These are phyloP conservation scores for Heliconius erato DNA, from an alignment of 2,888 invertebrate species.

Conservation along the genomic window DNA sequence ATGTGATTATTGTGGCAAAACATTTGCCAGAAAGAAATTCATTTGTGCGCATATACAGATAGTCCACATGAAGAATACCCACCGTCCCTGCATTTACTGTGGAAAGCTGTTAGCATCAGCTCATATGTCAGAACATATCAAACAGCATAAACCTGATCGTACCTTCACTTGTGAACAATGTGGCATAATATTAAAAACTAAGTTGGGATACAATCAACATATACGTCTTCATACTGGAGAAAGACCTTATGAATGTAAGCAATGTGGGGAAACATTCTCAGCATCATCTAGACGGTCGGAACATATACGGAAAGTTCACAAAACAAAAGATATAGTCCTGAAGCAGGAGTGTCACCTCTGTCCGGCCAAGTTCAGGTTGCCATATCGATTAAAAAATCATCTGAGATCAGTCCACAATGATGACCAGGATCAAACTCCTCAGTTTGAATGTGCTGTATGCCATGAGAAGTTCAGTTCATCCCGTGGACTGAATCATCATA, in stretches of 20 bases:
- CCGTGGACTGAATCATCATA: conserved; percentile 69
- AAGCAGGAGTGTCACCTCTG: conserved; percentile 70
- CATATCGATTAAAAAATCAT: conserved; percentile 69
- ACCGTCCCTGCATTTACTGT: conserved; percentile 72
- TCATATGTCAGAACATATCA: conserved; percentile 74
- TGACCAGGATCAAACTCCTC: conserved; percentile 49
- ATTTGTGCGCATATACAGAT: conserved; percentile 77
- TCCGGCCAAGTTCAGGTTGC: conserved; percentile 70
- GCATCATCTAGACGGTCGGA: conserved; percentile 76
- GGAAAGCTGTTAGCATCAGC: conserved; percentile 74
- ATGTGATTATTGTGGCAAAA: conserved; percentile 77
- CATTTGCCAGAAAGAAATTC: conserved; percentile 72
- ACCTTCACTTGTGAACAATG: conserved; percentile 69
- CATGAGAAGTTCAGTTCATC: conserved; percentile 68
- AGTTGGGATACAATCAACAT: conserved; percentile 73
- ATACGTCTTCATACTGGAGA: conserved; percentile 77
- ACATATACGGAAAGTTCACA: conserved; percentile 70
- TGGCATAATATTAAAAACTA: conserved; percentile 66
- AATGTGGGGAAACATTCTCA: conserved; percentile 72
- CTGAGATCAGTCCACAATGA: conserved; percentile 62
- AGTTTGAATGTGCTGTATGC: conserved; percentile 67
- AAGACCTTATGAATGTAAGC: conserved; percentile 69
- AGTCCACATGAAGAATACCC: conserved; percentile 75
- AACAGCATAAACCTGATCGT: conserved; percentile 61
- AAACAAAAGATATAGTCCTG: conserved; percentile 55